Evolutionary conservation across 2,113 vertebrate genomes (phyloP), one percentile per base, ranked within the genome.

Genomic region (Lampris megalopsis): DNA sequence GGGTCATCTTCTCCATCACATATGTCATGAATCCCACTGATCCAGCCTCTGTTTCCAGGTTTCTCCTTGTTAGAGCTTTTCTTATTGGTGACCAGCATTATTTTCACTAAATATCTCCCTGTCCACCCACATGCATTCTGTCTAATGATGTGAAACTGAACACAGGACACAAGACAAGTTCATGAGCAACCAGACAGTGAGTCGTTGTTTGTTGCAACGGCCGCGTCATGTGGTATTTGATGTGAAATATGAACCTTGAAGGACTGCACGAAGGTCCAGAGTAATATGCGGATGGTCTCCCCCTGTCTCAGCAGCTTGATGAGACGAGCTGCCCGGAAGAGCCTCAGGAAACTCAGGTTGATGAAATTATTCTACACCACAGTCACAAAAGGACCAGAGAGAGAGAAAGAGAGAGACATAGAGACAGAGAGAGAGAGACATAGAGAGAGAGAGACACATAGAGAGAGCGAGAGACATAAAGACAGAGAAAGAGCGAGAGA

Each of bases 241-340:
- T 49, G n/a, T 57, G 40, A 41, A 24, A 63, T 68, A 61, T 63
- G 63, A 86, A 97, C 96, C 96, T 97, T 97, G 89, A 98, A 98
- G 38, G 97, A 98, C 75, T 98, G 96, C 71, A 97, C 96, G 52
- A 98, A 98, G 70, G 97, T 97, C 96, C 97, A 97, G 69, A 98
- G 96, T 57, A 97, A 93, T 85, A 98, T 97, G 65, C 97, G 96
- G 76, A 97, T 97, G 86, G 97, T 97, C 85, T 97, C 97, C 63
- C 96, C 97, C 86, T 97, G 96, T 70, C 97, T 92, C 62, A 97
- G 95, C 58, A 97, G 94, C 88, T 98, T 98, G 93, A 98, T 98
- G 89, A 98, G 97, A 74, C 97, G 95, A 76, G 97, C 96, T 59
- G 96, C 97, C 71, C 97, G 94, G 93, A 97, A 97, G 81, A 97